Base-by-base conservation (phyloP, 2,113 vertebrate genomes). In the Hippopotamus amphibius region DNA sequence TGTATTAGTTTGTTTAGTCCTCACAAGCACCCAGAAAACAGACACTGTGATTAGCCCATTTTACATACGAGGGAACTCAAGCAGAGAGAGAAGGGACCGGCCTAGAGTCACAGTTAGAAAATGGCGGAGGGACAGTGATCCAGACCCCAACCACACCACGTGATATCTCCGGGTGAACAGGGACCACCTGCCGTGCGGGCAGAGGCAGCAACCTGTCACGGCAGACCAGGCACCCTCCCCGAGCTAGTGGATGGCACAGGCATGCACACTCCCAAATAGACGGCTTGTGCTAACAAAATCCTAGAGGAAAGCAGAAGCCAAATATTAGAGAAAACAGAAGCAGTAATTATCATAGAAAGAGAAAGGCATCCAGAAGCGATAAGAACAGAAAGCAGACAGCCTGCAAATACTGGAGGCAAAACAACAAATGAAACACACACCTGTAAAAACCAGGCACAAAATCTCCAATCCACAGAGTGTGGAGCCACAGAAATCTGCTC, bases 281-380 rank as follows among this genome's bases (percentile, higher is more conserved):
- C n/a, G n/a, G 83, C 14, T 74, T 82, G 48, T 96, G 41, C 68
- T 93, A 59, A 77, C 12, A 76, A 77, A 53, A 71, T 69, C 72
- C 53, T 50, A 88, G 63, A 79, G 50, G 19, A 30, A 80, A 83
- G 71, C 0, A 90, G 69, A 88, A 82, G n/a, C 2, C 50, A 30
- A 46, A 63, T 84, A 94, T 90, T 74, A 57, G 43, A 76, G 59
- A 86, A 85, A 86, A 63, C 0, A 93, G 66, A 81, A 95, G 48
- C n/a, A 74, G 22, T 61, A 69, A 63, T 79, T 55, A 63, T 61
- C 41, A 83, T 22, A 65, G 48, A 72, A 77, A 59, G 61, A 74
- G 30, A 86, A 72, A 81, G 28, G 69, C 28, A 46, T 50, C 65
- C 33, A 46, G 84, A 72, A 55, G 30, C 12, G 17, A 2, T 79